Conservation (phyloP, 2,113 vertebrate genomes). For the Hypocryptadius cinnamomeus region DNA sequence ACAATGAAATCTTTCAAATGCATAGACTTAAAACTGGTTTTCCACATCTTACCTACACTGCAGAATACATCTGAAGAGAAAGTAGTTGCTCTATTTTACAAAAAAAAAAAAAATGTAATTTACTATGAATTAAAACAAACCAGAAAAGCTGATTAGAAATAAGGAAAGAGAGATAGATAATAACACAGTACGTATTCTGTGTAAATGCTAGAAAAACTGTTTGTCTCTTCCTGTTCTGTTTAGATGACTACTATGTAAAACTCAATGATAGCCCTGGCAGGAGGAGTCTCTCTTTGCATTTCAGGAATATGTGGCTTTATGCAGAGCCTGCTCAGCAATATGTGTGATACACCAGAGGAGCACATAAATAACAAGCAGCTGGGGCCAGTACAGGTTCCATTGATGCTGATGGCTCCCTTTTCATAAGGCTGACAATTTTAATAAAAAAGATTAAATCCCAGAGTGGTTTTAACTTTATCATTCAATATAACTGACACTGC, state of each 20-base stretch:
- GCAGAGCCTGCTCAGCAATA: neutral
- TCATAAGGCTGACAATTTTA: neutral
- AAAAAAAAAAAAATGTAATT: no score
- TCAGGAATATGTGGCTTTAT: neutral
- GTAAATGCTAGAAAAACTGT: neutral
- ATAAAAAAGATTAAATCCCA: neutral
- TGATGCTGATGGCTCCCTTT: neutral
- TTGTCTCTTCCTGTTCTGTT: neutral
- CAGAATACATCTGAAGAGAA: neutral
- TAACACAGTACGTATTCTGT: neutral
- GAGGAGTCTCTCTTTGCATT: neutral
- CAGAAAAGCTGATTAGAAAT: neutral
- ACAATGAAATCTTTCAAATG: neutral
- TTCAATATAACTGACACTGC: conserved; percentile 18
- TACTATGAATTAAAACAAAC: neutral
- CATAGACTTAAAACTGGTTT: neutral
- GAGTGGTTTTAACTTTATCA: conserved; percentile 2
- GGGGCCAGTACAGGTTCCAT: neutral
- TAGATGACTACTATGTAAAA: neutral
- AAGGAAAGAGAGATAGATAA: neutral
- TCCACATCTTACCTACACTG: neutral
- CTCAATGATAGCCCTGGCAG: neutral
- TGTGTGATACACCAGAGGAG: neutral
- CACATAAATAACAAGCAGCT: neutral
- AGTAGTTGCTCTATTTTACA: neutral